Percentiles rank a stretch among this genome's conserved stretches.
These are phyloP conservation scores for Amphilophus citrinellus DNA, from an alignment of 2,113 vertebrate species.

Conservation along the genomic window DNA sequence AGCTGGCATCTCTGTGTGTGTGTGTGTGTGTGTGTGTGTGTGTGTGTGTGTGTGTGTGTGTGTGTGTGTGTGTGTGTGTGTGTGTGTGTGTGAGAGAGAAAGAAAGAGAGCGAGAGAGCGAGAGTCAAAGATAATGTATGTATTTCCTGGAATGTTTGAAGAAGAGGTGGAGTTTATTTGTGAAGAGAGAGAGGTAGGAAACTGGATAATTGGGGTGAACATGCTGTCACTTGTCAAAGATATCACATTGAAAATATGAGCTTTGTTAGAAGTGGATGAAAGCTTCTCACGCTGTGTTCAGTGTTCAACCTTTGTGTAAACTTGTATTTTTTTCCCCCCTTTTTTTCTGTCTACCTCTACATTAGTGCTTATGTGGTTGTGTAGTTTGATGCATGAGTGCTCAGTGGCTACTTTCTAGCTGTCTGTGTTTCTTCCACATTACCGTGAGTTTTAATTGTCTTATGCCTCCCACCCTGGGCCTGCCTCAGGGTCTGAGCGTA, in stretches of 20 bases:
- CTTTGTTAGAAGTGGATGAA: constrained; percentile 53
- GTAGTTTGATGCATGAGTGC: constrained; percentile 38
- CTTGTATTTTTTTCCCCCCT: background rate
- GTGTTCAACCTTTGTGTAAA: constrained; percentile 31
- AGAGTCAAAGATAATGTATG: background rate
- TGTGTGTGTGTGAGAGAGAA: background rate
- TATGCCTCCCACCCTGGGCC: constrained; percentile 40
- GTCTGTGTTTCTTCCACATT: constrained; percentile 42
- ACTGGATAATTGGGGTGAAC: constrained; percentile 62
- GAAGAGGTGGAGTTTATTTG: constrained; percentile 37
- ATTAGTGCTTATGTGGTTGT: constrained; percentile 5
- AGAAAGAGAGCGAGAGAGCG: background rate
- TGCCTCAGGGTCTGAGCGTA: constrained; percentile 38
- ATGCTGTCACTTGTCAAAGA: constrained; percentile 63
- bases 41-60: background rate
- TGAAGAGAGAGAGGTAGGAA: constrained; percentile 7
- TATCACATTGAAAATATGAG: constrained; percentile 54
- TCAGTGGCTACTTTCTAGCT: constrained; percentile 38
- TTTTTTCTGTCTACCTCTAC: constrained; percentile 1
- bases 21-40: constrained; percentile 12
- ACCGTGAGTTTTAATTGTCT: constrained; percentile 66
- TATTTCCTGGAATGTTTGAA: constrained; percentile 20
- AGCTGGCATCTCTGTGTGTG: constrained; percentile 2
- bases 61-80: constrained; percentile 19
- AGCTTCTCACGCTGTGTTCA: constrained; percentile 41